A percentile compares a stretch with the other conserved stretches of the same genome.
These are phyloP conservation scores for Oxytorus armatus DNA, from an alignment of 2,888 invertebrate genomes.

Conservation along the genomic window DNA sequence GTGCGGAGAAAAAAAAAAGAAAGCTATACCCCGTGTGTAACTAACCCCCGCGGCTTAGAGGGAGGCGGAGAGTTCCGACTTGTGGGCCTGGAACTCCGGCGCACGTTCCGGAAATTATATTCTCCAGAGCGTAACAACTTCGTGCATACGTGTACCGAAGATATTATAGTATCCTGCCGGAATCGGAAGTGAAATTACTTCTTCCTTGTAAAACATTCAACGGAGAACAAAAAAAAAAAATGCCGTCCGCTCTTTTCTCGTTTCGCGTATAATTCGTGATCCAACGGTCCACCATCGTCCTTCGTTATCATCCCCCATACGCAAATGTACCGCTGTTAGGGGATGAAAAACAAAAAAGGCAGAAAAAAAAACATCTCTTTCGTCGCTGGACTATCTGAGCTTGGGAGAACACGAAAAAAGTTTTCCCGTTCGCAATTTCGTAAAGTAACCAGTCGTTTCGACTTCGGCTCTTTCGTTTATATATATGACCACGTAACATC, in stretches of 20 bases:
- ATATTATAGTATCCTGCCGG: constrained; percentile 21
- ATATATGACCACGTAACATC: constrained; percentile 9
- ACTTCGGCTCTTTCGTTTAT: constrained; percentile 21
- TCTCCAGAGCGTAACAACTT: constrained; percentile 21
- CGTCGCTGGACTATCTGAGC: constrained; percentile 18
- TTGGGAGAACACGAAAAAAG: constrained; percentile 68
- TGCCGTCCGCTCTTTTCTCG: not conserved
- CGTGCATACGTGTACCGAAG: not conserved
- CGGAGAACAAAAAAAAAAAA: constrained; percentile 4
- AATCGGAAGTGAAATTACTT: constrained; percentile 47
- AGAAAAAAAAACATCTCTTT: constrained; percentile 9
- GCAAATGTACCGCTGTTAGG: not conserved
- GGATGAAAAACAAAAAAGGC: not conserved
- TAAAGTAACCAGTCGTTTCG: constrained; percentile 74
- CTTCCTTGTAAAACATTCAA: not conserved
- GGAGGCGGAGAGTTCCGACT: constrained; percentile 20
- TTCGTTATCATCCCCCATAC: constrained; percentile 13
- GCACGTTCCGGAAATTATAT: constrained; percentile 60
- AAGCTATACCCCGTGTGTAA: not conserved
- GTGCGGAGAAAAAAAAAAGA: constrained; percentile 14
- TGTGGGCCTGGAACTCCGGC: not conserved
- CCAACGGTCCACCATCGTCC: not conserved
- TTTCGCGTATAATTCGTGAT: not conserved
- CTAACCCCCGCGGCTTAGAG: not conserved
- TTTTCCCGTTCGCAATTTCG: constrained; percentile 76